phyloP scores from a whole-genome alignment of 2,888 invertebrate species.

The Eledona agricola region DNA sequence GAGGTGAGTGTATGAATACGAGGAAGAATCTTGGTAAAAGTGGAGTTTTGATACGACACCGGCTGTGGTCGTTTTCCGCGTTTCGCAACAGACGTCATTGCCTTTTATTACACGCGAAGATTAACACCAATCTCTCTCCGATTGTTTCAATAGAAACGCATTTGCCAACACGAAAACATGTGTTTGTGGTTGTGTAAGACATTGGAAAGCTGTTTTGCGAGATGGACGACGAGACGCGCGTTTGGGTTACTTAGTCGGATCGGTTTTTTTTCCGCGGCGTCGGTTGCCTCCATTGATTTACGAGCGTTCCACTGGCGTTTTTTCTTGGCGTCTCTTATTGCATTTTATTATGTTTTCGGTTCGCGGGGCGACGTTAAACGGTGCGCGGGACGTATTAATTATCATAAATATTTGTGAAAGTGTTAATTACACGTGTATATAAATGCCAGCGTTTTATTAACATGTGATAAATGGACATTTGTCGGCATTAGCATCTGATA shows the following conservation, averaged over 20 bases:
- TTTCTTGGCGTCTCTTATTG: slow-evolving; percentile 35
- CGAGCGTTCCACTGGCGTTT: too few relatives aligned
- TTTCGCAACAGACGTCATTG: too few relatives aligned
- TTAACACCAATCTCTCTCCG: slow-evolving; percentile 3
- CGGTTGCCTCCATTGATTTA: slow-evolving; percentile 1
- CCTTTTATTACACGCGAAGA: slow-evolving; percentile 1
- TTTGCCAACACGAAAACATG: slow-evolving; percentile 2
- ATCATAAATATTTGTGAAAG: slow-evolving; percentile 47
- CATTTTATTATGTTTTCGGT: slow-evolving; percentile 35
- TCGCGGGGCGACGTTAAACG: slow-evolving; percentile 41
- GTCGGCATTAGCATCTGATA: slow-evolving; percentile 43
- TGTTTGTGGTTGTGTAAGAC: slow-evolving; percentile 13
- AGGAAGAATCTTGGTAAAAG: too few relatives aligned
- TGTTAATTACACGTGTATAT: slow-evolving; percentile 44
- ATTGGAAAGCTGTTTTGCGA: slow-evolving; percentile 19
- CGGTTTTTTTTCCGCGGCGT: slow-evolving; percentile 1
- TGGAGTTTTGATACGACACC: too few relatives aligned
- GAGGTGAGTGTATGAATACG: too few relatives aligned
- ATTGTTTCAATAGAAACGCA: slow-evolving; percentile 4
- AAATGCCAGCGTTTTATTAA: slow-evolving; percentile 41
- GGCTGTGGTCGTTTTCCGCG: too few relatives aligned
- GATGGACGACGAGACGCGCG: too few relatives aligned
- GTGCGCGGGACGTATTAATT: slow-evolving; percentile 43
- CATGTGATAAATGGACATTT: slow-evolving; percentile 44
- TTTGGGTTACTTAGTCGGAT: slow-evolving; percentile 9